Percentiles rank a stretch among this genome's conserved stretches.
These are phyloP conservation scores for Manis crassicaudata DNA, from an alignment of 2,797 vertebrate genomes.

Conservation along the genomic window DNA sequence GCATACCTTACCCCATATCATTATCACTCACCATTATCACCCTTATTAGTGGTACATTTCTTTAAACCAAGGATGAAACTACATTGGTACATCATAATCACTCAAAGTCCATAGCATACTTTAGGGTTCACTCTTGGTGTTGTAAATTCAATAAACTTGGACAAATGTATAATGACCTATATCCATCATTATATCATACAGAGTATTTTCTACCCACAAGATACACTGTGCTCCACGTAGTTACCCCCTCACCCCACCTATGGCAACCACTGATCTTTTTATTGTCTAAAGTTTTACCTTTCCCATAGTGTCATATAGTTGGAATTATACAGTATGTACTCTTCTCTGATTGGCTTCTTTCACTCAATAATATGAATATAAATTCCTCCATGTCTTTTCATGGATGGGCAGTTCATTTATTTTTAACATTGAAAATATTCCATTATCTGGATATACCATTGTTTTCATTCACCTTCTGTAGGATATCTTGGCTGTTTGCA, in stretches of 20 bases:
- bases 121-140: background rate
- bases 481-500: background rate
- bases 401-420: background rate
- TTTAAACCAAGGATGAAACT: background rate
- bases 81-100: background rate
- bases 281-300: background rate
- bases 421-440: background rate
- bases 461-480: background rate
- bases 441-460: background rate
- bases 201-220: background rate
- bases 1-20: background rate
- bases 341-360: background rate
- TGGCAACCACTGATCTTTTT: background rate
- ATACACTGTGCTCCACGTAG: background rate
- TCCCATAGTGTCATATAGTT: background rate
- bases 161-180: background rate
- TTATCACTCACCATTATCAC: background rate
- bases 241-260: background rate
- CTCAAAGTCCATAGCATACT: background rate
- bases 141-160: background rate
- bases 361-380: slow-evolving; percentile 11
- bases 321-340: background rate
- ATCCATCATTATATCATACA: background rate
- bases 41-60: background rate
- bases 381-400: background rate